phyloP scores from a whole-genome alignment of 2,888 invertebrate species.

The Chymomyza caudatula region DNA sequence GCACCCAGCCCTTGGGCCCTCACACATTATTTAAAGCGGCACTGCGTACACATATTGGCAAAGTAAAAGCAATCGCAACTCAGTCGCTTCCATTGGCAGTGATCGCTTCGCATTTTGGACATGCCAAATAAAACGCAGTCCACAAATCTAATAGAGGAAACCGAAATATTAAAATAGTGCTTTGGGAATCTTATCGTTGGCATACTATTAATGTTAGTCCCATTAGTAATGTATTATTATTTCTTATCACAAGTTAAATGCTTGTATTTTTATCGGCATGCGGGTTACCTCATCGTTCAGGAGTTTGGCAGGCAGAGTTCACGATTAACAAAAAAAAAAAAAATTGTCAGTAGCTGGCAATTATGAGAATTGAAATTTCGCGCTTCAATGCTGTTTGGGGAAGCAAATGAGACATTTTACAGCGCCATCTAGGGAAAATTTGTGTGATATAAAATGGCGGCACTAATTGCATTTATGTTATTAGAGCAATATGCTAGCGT shows the following conservation, averaged over 20 bases:
- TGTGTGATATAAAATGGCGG: too few species aligned
- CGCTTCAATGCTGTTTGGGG: background rate
- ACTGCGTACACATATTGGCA: background rate
- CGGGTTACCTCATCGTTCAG: background rate
- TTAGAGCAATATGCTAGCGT: too few species aligned
- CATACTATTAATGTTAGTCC: conserved; percentile 26
- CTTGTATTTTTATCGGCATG: conserved; percentile 15
- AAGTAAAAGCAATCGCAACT: background rate
- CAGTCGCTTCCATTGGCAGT: too few species aligned
- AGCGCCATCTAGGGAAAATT: too few species aligned
- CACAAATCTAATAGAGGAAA: background rate
- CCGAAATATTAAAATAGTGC: background rate
- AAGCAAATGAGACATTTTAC: too few species aligned
- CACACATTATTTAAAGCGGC: background rate
- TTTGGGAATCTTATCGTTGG: conserved; percentile 45
- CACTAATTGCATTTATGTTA: too few species aligned
- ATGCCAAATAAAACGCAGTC: background rate
- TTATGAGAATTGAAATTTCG: background rate
- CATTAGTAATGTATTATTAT: conserved; percentile 49
- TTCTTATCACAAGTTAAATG: conserved; percentile 29
- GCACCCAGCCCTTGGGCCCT: too few species aligned
- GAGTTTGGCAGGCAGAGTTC: background rate
- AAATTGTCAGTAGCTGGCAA: background rate
- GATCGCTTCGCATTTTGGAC: background rate
- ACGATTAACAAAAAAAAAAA: background rate